These are phyloP conservation scores for Paramormyrops hopkinsi DNA, from an alignment of 2,797 vertebrate genomes.

Conservation along the genomic window DNA sequence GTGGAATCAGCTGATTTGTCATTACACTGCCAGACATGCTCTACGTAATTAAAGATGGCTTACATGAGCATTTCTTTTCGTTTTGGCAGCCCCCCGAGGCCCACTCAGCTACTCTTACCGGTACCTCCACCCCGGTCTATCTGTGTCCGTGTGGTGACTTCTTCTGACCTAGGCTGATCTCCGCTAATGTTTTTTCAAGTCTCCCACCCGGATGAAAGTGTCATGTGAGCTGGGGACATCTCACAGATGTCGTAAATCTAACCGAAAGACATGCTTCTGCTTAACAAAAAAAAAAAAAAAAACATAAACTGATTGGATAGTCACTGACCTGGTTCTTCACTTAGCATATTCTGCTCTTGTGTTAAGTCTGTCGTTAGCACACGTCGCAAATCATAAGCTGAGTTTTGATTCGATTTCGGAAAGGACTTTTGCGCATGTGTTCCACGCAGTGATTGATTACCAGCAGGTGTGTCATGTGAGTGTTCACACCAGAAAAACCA, in stretches of 20 bases:
- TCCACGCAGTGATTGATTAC: not conserved
- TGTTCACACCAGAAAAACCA: constrained; percentile 1
- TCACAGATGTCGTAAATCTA: not conserved
- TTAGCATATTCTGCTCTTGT: not conserved
- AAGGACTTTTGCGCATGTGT: not conserved
- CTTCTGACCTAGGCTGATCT: not conserved
- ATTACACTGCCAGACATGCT: not conserved
- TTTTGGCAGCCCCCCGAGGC: not conserved
- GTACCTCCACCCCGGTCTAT: not conserved
- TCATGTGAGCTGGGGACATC: not conserved
- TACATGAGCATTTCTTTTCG: not conserved
- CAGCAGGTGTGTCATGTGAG: not conserved
- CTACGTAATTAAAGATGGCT: not conserved
- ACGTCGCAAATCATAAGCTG: not conserved
- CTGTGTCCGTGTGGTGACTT: not conserved
- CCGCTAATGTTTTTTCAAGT: not conserved
- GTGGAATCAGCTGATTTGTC: not conserved
- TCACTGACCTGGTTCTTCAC: not conserved
- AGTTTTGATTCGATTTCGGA: not conserved
- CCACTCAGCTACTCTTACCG: not conserved
- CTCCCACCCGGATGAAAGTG: not conserved
- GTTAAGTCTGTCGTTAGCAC: not conserved
- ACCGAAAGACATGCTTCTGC: not conserved
- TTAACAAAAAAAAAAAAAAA: not conserved
- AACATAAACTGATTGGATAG: not conserved